A percentile compares a stretch with the other conserved stretches of the same genome.
Conservation (phyloP, 2,797 vertebrate genomes). For the Cirrhinus mrigala region DNA sequence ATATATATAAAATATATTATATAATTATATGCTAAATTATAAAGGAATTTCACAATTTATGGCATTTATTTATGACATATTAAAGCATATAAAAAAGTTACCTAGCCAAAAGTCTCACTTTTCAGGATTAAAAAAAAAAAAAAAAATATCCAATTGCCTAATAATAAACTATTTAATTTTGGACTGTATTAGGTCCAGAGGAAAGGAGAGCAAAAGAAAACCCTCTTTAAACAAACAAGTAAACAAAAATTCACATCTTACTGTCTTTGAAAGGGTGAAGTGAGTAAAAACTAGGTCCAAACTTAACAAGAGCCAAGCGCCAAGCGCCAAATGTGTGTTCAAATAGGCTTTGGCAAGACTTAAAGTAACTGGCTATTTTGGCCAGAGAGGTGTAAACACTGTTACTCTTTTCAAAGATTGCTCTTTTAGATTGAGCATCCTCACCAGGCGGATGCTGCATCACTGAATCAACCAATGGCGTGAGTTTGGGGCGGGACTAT, state of each 20-base stretch:
- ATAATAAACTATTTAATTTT: too few species aligned
- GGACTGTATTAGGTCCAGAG: too few species aligned
- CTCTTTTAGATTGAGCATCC: background rate
- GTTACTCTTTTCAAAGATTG: background rate
- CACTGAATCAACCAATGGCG: background rate
- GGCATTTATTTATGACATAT: too few species aligned
- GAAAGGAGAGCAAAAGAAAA: too few species aligned
- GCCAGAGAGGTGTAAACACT: background rate
- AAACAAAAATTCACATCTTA: background rate
- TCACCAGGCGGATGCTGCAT: background rate
- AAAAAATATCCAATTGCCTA: too few species aligned
- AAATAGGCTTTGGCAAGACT: background rate
- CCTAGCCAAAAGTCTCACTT: too few species aligned
- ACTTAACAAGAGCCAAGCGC: background rate
- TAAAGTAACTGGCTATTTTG: background rate
- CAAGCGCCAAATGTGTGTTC: background rate
- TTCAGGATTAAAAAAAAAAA: too few species aligned
- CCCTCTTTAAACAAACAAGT: too few species aligned
- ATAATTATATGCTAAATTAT: too few species aligned
- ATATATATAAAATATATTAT: too few species aligned
- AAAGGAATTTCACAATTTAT: too few species aligned
- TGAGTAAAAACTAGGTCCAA: background rate
- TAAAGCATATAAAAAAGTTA: too few species aligned
- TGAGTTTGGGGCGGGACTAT: background rate
- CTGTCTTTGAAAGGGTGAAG: background rate